Evolutionary conservation across 2,113 vertebrate species (phyloP).

Genomic region (Pseudolaguvia tuberculata): DNA sequence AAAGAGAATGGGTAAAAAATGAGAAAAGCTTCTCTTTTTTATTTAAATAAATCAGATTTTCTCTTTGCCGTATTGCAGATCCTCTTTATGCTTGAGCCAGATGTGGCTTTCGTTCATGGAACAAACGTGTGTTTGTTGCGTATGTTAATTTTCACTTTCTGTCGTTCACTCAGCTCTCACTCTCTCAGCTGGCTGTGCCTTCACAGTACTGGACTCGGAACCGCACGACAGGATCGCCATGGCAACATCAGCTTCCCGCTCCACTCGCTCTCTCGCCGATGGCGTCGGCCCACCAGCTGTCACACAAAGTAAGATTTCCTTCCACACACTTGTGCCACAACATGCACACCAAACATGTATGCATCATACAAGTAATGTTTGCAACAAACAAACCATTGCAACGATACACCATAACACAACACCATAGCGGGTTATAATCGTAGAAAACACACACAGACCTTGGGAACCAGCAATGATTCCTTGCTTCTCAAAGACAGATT

Average conservation of each 20-base stretch:
- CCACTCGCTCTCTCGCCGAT: conserved; percentile 62
- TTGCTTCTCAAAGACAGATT: neutral
- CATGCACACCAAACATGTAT: conserved; percentile 36
- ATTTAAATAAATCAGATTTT: conserved; percentile 21
- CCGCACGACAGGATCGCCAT: conserved; percentile 52
- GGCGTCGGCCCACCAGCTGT: conserved; percentile 66
- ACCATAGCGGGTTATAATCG: too few relatives aligned
- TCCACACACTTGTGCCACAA: conserved; percentile 36
- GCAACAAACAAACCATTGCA: neutral
- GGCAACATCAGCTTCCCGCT: conserved; percentile 60
- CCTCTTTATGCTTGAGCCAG: conserved; percentile 9
- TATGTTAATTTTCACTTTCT: conserved; percentile 52
- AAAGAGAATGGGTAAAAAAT: neutral
- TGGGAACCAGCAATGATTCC: conserved; percentile 2
- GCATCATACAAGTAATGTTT: neutral
- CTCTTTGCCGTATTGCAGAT: conserved; percentile 31
- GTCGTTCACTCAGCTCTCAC: conserved; percentile 69
- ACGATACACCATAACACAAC: neutral
- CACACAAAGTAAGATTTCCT: conserved; percentile 72
- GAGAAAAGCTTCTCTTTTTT: neutral
- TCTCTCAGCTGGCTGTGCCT: conserved; percentile 78
- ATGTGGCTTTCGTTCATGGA: conserved; percentile 19
- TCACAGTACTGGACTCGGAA: conserved; percentile 60
- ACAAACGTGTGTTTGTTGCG: conserved; percentile 52
- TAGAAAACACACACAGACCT: neutral